Percentiles rank a stretch among this genome's conserved stretches.
These are phyloP conservation scores for Brevimyrus niger DNA, from an alignment of 2,113 vertebrate genomes.

Conservation along the genomic window DNA sequence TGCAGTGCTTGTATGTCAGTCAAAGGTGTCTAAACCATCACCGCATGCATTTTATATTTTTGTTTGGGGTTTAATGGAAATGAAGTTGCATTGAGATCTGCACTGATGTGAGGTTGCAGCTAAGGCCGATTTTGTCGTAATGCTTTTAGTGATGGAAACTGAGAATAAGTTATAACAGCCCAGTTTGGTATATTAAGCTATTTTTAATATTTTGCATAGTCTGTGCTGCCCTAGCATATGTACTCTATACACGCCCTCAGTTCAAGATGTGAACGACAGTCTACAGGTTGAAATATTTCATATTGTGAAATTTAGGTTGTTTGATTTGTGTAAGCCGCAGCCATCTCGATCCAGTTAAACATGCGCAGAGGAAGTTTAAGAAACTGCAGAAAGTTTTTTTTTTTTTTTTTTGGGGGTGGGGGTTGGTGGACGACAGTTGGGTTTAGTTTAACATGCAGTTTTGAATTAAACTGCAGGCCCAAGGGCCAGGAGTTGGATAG, in stretches of 20 bases:
- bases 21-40: not conserved
- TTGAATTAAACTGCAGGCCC: not conserved
- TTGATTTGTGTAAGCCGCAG: not conserved
- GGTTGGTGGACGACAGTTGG: not conserved
- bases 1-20: not conserved
- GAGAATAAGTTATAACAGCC: not conserved
- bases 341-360: not conserved
- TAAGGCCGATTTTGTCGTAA: not conserved
- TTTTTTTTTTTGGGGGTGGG: not conserved
- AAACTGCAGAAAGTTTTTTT: not conserved
- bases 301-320: not conserved
- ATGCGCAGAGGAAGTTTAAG: not conserved
- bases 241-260: not conserved
- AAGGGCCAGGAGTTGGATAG: not conserved
- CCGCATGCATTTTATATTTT: no score
- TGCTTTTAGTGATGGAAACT: no score
- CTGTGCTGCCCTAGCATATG: not conserved
- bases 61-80: not conserved
- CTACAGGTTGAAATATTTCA: not conserved
- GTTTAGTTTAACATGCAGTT: not conserved
- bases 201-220: not conserved
- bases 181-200: not conserved
- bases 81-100: not conserved
- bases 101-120: not conserved
- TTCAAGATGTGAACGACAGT: not conserved